phyloP scores from a whole-genome alignment of 2,888 invertebrate genomes.

The Unio pictorum region DNA sequence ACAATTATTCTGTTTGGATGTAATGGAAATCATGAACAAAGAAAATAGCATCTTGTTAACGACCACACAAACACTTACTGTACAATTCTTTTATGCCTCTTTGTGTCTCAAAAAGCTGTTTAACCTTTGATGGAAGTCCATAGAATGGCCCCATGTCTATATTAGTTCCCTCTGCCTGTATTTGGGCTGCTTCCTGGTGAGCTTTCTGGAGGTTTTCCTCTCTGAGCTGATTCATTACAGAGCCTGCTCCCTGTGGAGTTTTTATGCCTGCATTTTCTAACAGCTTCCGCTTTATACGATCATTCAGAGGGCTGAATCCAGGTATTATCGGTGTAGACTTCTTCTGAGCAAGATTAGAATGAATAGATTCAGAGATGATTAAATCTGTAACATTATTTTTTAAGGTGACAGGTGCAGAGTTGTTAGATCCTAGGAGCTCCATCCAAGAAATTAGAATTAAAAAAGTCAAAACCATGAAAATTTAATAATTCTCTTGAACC shows the following conservation, averaged over 20 bases:
- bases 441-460: too few species aligned
- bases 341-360: too few species aligned
- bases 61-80: conserved; percentile 75
- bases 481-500: too few species aligned
- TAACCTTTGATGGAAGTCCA: conserved; percentile 83
- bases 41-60: too few species aligned
- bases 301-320: not conserved
- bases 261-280: conserved; percentile 45
- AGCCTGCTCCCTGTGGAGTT: conserved; percentile 25
- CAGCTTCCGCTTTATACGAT: not conserved
- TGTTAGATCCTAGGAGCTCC: too few species aligned
- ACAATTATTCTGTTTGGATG: too few species aligned
- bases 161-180: conserved; percentile 33
- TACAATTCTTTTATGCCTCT: conserved; percentile 87
- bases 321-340: too few species aligned
- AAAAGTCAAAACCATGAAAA: too few species aligned
- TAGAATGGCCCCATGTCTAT: conserved; percentile 77
- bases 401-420: too few species aligned
- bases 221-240: conserved; percentile 35
- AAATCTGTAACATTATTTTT: too few species aligned
- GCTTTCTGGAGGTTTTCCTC: conserved; percentile 45
- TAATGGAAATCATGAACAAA: too few species aligned
- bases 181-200: conserved; percentile 45
- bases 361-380: too few species aligned
- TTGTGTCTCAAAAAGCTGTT: conserved; percentile 80